phyloP scores from a whole-genome alignment of 2,888 invertebrate species.

The Cephus pulcher region DNA sequence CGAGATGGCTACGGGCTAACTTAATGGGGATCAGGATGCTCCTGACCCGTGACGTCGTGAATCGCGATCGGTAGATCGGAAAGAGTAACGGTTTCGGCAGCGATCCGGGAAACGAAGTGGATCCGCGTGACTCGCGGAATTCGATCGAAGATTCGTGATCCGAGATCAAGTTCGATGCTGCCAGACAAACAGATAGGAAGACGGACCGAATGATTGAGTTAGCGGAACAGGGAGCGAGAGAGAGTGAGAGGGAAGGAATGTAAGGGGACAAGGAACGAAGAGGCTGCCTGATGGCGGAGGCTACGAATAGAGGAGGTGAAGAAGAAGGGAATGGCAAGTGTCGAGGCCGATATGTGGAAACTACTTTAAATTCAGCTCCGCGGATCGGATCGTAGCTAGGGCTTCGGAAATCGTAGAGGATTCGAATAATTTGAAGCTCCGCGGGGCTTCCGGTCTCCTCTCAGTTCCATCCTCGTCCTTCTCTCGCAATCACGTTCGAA shows the following conservation, averaged over 20 bases:
- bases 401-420: conserved; percentile 67
- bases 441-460: conserved; percentile 48
- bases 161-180: neutral
- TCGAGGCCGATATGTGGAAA: conserved; percentile 47
- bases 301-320: conserved; percentile 7
- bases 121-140: neutral
- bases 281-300: neutral
- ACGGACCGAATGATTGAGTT: neutral
- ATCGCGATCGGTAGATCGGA: neutral
- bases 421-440: conserved; percentile 62
- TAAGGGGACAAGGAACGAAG: conserved; percentile 1
- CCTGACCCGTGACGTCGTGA: neutral
- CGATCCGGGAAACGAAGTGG: neutral
- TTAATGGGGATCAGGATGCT: neutral
- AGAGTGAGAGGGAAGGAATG: neutral
- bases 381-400: conserved; percentile 55
- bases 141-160: neutral
- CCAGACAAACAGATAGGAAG: neutral
- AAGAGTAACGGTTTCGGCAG: neutral
- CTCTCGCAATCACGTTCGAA: conserved; percentile 10
- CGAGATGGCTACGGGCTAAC: neutral
- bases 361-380: conserved; percentile 58
- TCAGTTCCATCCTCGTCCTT: conserved; percentile 20
- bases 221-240: neutral
- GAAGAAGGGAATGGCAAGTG: conserved; percentile 11